Evolutionary conservation across 2,888 invertebrate species (phyloP).

Genomic region (Adineta ricciae): DNA sequence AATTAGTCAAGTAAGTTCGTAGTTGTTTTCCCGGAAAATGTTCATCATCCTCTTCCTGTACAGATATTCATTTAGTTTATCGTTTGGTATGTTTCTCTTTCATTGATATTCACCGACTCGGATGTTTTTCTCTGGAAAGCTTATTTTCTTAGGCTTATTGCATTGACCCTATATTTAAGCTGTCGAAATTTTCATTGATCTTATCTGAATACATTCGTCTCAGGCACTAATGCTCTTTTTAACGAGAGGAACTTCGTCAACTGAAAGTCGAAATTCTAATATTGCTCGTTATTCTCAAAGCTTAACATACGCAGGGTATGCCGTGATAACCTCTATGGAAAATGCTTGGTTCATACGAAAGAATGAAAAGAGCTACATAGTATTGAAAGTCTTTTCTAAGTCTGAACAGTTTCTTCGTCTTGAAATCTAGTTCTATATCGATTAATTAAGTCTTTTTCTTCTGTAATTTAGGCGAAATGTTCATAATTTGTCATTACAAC

Average conservation of each 20-base stretch:
- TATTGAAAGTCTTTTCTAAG: too few relatives aligned
- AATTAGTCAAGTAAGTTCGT: constrained; percentile 53
- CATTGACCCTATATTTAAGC: background rate
- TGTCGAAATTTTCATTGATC: too few relatives aligned
- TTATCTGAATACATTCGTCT: too few relatives aligned
- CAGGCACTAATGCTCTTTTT: background rate
- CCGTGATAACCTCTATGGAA: too few relatives aligned
- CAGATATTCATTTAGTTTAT: background rate
- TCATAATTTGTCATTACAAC: constrained; percentile 61
- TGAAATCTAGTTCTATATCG: too few relatives aligned
- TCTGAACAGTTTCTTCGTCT: too few relatives aligned
- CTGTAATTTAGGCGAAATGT: constrained; percentile 52
- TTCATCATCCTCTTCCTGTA: background rate
- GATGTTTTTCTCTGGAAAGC: background rate
- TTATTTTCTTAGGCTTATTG: background rate
- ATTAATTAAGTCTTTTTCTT: background rate
- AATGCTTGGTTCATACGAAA: too few relatives aligned
- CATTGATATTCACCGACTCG: background rate
- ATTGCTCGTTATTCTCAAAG: background rate
- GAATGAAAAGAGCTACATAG: too few relatives aligned
- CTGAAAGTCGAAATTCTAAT: background rate
- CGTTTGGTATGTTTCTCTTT: background rate
- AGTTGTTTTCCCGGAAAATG: background rate
- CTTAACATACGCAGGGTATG: background rate
- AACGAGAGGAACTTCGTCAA: background rate